Base-by-base conservation (phyloP, 2,113 vertebrate genomes). In the Phaetusa simplex region DNA sequence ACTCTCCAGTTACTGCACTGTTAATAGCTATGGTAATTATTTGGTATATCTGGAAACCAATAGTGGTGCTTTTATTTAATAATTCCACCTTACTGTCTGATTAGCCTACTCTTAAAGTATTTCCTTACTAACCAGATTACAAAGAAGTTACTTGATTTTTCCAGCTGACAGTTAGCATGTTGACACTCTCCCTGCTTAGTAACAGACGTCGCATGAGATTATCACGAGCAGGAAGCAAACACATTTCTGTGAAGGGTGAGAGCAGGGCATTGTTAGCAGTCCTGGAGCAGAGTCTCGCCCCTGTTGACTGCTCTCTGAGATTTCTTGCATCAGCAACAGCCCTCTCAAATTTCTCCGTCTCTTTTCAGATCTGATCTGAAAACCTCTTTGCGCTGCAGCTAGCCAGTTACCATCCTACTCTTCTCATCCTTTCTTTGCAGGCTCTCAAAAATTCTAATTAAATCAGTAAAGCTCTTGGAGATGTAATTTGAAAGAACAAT, bases 181-280 rank as follows among this genome's bases (percentile, higher is more conserved):
- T 95, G 91, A 89, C 91, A 87, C 47, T 61, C 45, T 82, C 73
- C 7, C 62, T 90, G 70, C 89, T 95, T 88, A 96, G 91, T 93
- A 94, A 95, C 83, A 91, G 71, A 93, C 95, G 83, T 95, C 78
- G 91, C 91, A 87, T 66, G 91, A 95, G 95, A 95, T 73, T 85
- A 89, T 64, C 17, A 11, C 49, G 53, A 91, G 81, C 58, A 90
- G 62, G 86, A 96, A 88, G 78, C 62, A 94, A 94, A 82, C 71
- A 14, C 45, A 47, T 77, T 87, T 94, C 58, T 93, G 45, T 55
- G 42, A 82, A 90, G 83, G 82, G 62, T 58, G 81, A 95, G 89
- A 95, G 61, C 32, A 26, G 1, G 7, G 71, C 92, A 90, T 95
- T 94, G 86, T 94, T 91, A 95, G 84, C 26, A 65, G 21, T 45